Conservation (phyloP, 2,113 vertebrate genomes). For the Poeciliopsis turrubarensis region DNA sequence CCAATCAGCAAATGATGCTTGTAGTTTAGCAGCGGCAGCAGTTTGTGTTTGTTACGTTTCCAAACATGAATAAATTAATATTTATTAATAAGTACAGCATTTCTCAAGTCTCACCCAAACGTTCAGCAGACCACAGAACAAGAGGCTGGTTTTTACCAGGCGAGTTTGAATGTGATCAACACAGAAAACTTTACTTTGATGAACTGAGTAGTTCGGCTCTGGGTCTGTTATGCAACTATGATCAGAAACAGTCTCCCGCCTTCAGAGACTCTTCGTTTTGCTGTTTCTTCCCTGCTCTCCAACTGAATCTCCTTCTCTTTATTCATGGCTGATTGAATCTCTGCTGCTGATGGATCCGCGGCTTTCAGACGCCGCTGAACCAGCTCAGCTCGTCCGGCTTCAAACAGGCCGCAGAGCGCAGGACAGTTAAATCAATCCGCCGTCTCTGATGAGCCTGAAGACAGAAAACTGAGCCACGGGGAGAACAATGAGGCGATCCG, state of each 20-base stretch:
- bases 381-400: background rate
- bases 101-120: too few species aligned
- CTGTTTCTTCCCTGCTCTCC: fast-evolving
- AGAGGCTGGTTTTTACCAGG: too few species aligned
- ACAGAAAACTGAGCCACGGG: background rate
- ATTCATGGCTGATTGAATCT: conserved; percentile 19
- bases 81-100: too few species aligned
- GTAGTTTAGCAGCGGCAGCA: too few species aligned
- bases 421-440: background rate
- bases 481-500: background rate
- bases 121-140: too few species aligned
- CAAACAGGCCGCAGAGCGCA: background rate
- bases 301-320: conserved; percentile 5
- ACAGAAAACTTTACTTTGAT: background rate
- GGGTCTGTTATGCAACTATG: background rate
- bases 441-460: background rate
- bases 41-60: too few species aligned
- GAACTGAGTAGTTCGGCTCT: fast-evolving
- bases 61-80: too few species aligned
- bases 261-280: background rate
- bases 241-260: background rate
- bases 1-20: too few species aligned
- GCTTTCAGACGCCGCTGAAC: background rate
- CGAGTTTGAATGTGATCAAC: too few species aligned
- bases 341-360: conserved; percentile 9